phyloP scores from a whole-genome alignment of 2,888 invertebrate species.

The Himalopsyche kuldschensis region DNA sequence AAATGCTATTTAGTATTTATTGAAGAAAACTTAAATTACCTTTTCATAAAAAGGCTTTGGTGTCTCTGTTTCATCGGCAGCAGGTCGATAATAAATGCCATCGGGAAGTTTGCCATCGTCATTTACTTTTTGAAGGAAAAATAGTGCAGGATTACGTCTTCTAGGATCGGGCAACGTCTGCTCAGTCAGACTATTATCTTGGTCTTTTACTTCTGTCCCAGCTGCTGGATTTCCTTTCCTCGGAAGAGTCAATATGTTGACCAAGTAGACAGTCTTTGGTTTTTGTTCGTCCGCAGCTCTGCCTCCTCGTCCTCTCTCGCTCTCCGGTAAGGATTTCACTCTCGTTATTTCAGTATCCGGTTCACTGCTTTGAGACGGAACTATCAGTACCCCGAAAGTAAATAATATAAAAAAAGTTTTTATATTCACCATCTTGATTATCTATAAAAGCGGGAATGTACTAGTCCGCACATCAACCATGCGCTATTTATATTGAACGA shows the following conservation, averaged over 20 bases:
- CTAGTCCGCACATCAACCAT: neutral
- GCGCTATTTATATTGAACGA: conserved; percentile 20
- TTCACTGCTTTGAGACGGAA: neutral
- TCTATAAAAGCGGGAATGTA: neutral
- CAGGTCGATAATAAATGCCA: conserved; percentile 46
- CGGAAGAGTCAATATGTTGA: conserved; percentile 29
- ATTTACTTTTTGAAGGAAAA: conserved; percentile 33
- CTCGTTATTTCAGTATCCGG: conserved; percentile 31
- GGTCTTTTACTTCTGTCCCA: neutral
- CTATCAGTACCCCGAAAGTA: neutral
- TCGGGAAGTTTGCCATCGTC: conserved; percentile 42
- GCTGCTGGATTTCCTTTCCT: neutral
- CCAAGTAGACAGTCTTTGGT: conserved; percentile 25
- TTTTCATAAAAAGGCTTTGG: conserved; percentile 28
- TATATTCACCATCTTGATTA: neutral
- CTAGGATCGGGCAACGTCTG: conserved; percentile 6
- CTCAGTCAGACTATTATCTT: conserved; percentile 6
- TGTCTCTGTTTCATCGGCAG: conserved; percentile 41
- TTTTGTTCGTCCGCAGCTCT: conserved; percentile 6
- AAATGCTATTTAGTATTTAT: neutral
- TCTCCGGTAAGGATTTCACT: conserved; percentile 25
- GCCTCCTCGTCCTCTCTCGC: conserved; percentile 2
- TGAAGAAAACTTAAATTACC: conserved; percentile 10
- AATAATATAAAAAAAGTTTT: neutral
- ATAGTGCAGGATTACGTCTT: conserved; percentile 32